These are phyloP conservation scores for Euzophera pinguis DNA, from an alignment of 2,888 invertebrate species.

Conservation along the genomic window DNA sequence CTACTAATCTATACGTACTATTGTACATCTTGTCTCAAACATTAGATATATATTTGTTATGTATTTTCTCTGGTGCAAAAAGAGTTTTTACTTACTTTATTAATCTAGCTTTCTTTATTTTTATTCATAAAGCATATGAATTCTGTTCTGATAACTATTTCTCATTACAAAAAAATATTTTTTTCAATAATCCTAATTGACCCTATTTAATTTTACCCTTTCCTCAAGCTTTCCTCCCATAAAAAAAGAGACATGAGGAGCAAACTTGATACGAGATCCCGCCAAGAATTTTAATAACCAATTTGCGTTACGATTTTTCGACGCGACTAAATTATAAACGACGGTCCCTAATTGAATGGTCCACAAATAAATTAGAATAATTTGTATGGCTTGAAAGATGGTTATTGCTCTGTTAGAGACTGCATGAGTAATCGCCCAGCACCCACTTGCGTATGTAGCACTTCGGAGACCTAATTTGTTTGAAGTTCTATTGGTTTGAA, in stretches of 20 bases:
- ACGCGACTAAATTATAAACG: slow-evolving; percentile 41
- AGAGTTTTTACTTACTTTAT: too few relatives aligned
- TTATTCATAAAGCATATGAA: too few relatives aligned
- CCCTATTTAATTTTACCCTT: too few relatives aligned
- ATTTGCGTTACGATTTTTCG: slow-evolving; percentile 60
- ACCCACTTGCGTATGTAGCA: slow-evolving; percentile 23
- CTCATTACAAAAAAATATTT: too few relatives aligned
- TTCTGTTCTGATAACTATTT: too few relatives aligned
- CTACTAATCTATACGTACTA: too few relatives aligned
- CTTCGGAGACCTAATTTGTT: slow-evolving; percentile 13
- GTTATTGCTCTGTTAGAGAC: slow-evolving; percentile 48
- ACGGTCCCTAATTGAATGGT: slow-evolving; percentile 62
- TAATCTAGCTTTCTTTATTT: too few relatives aligned
- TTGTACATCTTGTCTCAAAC: too few relatives aligned
- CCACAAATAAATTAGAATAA: slow-evolving; percentile 29
- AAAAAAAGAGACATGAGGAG: not conserved
- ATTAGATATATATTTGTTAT: too few relatives aligned
- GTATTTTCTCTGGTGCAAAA: too few relatives aligned
- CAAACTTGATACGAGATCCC: slow-evolving; percentile 15
- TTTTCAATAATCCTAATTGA: too few relatives aligned
- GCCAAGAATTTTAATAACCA: slow-evolving; percentile 75
- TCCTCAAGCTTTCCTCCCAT: too few relatives aligned
- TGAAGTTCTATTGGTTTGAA: slow-evolving; percentile 6
- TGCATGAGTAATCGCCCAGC: slow-evolving; percentile 33
- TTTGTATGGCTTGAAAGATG: slow-evolving; percentile 45